Evolutionary conservation across 2,113 vertebrate genomes (phyloP).

Genomic region (Lepus timidus): DNA sequence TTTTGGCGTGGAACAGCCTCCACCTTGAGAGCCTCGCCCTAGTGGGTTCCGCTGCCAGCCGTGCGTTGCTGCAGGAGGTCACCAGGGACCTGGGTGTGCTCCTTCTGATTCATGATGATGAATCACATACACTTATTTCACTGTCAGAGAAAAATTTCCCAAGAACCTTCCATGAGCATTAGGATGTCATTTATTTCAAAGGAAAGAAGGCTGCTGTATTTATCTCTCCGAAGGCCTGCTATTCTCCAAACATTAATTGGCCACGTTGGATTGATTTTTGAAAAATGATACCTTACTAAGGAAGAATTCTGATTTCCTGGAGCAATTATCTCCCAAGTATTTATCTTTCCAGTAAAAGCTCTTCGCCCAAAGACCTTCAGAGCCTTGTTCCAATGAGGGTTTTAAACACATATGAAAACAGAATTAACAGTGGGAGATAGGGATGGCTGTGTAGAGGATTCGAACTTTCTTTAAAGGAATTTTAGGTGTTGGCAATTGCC

Average conservation of each 20-base stretch:
- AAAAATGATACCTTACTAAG: slow-evolving; percentile 52
- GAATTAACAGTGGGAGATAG: slow-evolving; percentile 54
- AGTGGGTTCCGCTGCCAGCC: accelerated
- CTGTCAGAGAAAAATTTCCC: slow-evolving; percentile 75
- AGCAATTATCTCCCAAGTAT: slow-evolving; percentile 33
- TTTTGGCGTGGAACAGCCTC: neutral
- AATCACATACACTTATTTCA: slow-evolving; percentile 68
- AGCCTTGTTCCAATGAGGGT: neutral
- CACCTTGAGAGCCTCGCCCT: neutral
- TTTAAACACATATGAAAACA: slow-evolving; percentile 21
- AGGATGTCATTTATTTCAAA: slow-evolving; percentile 64
- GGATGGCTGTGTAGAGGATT: slow-evolving; percentile 34
- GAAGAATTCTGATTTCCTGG: slow-evolving; percentile 46
- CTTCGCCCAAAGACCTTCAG: neutral
- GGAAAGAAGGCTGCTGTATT: slow-evolving; percentile 28
- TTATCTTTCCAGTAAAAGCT: slow-evolving; percentile 49
- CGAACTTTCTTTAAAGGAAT: slow-evolving; percentile 38
- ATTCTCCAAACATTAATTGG: slow-evolving; percentile 61
- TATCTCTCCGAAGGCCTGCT: slow-evolving; percentile 51
- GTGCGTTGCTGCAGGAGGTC: accelerated
- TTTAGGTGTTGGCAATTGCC: neutral
- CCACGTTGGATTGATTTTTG: slow-evolving; percentile 56
- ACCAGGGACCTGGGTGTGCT: neutral
- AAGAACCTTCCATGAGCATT: slow-evolving; percentile 43
- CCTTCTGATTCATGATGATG: neutral